Evolutionary conservation across 2,797 vertebrate species (phyloP), one percentile per base, ranked within the genome.

Genomic region (Zenarchopterus dispar): DNA sequence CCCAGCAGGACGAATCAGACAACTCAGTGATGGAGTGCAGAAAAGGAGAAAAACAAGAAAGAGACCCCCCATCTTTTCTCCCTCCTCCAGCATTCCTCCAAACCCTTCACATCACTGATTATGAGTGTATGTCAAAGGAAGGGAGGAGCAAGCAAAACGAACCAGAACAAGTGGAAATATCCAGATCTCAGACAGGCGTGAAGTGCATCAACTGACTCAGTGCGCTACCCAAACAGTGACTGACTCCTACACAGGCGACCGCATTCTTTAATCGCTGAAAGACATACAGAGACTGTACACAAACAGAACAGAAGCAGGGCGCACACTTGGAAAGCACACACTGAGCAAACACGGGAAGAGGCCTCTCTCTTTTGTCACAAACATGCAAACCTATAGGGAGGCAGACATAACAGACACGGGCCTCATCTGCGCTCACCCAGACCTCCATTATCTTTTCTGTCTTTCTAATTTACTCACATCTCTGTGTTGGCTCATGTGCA

Each of bases 341-440:
- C 79, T 79, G 54, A 70, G 78, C 76, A 89, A 88, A 89, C 82
- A 84, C 61, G 50, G 76, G 64, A 81, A 68, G 71, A 84, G 75
- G 78, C 73, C 78, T 78, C 77, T 85, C 73, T 85, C 67, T 84
- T 82, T 84, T 81, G 81, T 88, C 75, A 61, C 51, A 50, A 65
- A 80, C 82, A 86, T 73, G 71, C 80, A 88, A 85, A 82, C 84
- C 73, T 80, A 51, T 59, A 67, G 72, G 64, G 67, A 80, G 56
- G 50, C 75, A 79, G 73, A 65, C 68, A 85, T n/a, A 82, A 78
- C 80, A 80, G 63, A 69, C 75, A 73, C 56, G 44, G 54, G 69
- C 56, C 59, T 63, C 13, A 57, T 66, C 70, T 85, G 49, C 73
- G 49, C 60, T 84, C 48, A 45, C 62, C 56, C 47, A 71, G 33